These are phyloP conservation scores for Romanogobio albipinnatus DNA, from an alignment of 2,113 vertebrate species.

Conservation along the genomic window DNA sequence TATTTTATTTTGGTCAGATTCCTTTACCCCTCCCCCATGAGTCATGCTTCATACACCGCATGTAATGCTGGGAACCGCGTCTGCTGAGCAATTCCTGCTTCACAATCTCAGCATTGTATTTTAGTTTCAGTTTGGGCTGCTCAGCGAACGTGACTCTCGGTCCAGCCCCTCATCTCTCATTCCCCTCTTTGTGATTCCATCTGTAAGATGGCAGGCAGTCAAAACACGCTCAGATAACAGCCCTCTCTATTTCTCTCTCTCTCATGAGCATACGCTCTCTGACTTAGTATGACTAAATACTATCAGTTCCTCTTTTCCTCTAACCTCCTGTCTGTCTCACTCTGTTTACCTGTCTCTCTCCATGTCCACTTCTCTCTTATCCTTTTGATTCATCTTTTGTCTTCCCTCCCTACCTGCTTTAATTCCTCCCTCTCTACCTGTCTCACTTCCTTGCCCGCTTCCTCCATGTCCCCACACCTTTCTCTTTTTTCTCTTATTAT, in stretches of 20 bases:
- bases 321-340: neutral
- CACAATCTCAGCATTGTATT: conserved; percentile 41
- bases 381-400: neutral
- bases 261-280: neutral
- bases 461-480: neutral
- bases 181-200: conserved; percentile 37
- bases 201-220: conserved; percentile 47
- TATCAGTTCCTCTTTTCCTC: conserved; percentile 10
- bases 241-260: neutral
- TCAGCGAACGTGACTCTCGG: conserved; percentile 45
- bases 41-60: neutral
- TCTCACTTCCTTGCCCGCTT: neutral
- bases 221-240: conserved; percentile 55
- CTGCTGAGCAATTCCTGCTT: conserved; percentile 21
- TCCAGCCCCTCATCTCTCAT: conserved; percentile 29
- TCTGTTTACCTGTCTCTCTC: neutral
- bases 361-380: neutral
- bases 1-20: neutral
- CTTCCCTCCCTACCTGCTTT: neutral
- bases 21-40: neutral
- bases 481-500: neutral
- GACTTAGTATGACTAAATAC: neutral
- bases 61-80: conserved; percentile 5
- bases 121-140: conserved; percentile 37
- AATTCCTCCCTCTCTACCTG: neutral